phyloP scores from a whole-genome alignment of 2,797 vertebrate genomes.

The Pantherophis alleghaniensis region DNA sequence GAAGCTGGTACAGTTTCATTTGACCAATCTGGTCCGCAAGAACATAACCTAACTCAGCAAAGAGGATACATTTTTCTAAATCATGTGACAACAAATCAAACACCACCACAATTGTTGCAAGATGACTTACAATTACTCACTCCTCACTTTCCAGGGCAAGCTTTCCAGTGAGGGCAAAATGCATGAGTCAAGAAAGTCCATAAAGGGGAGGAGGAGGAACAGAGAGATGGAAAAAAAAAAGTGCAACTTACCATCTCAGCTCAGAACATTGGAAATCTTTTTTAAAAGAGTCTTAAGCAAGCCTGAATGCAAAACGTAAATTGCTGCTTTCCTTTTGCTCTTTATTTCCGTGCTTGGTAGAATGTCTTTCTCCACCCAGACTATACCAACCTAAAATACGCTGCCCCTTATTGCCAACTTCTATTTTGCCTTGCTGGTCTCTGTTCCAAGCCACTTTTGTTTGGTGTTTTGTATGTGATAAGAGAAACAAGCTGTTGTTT shows the following conservation, averaged over 20 bases:
- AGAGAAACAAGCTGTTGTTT: background rate
- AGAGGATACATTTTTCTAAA: conserved; percentile 45
- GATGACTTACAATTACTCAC: conserved; percentile 21
- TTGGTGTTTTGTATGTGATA: background rate
- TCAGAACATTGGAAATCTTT: background rate
- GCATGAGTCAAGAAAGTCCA: conserved; percentile 15
- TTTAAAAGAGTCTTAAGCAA: background rate
- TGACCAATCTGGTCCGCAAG: background rate
- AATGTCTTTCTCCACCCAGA: background rate
- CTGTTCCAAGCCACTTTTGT: background rate
- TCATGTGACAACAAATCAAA: conserved; percentile 51
- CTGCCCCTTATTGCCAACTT: background rate
- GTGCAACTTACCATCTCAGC: background rate
- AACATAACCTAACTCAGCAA: background rate
- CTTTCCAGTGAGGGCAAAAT: background rate
- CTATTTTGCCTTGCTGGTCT: background rate
- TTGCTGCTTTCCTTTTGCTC: background rate
- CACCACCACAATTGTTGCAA: background rate
- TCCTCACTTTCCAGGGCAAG: background rate
- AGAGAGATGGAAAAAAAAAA: background rate
- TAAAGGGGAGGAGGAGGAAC: background rate
- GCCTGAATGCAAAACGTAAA: background rate
- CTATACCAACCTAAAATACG: too few species aligned
- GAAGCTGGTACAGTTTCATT: background rate
- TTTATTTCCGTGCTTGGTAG: background rate